Conservation (phyloP, 2,113 vertebrate species). For the Phylloscopus trochiloides region DNA sequence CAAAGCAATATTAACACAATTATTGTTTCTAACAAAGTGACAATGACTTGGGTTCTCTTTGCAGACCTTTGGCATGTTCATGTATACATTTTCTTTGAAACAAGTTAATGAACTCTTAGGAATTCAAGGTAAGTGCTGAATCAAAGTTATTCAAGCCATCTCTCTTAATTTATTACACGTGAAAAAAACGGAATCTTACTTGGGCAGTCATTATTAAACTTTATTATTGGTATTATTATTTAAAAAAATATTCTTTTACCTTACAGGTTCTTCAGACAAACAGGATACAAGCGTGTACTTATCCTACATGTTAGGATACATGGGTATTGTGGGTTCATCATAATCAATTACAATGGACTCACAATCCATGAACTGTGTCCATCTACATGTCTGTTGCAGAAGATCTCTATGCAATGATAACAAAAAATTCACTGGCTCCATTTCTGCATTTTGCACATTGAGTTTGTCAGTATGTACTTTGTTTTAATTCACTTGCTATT, state of each 20-base stretch:
- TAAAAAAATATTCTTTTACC: not conserved
- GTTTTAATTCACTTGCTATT: constrained; percentile 48
- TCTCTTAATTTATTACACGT: not conserved
- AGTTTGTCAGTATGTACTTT: not conserved
- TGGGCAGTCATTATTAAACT: not conserved
- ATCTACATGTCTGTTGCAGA: not conserved
- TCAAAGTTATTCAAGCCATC: not conserved
- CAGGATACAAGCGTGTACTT: not conserved
- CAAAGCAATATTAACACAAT: not conserved
- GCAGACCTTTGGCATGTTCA: not conserved
- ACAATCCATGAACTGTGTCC: not conserved
- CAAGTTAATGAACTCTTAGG: not conserved
- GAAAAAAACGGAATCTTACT: not conserved
- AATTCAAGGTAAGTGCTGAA: not conserved
- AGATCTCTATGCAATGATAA: not conserved
- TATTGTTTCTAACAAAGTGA: not conserved
- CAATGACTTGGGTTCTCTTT: not conserved
- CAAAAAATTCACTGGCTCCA: not conserved
- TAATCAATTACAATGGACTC: not conserved
- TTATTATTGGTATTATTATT: not conserved
- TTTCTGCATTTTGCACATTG: not conserved
- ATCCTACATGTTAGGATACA: not conserved
- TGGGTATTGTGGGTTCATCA: not conserved
- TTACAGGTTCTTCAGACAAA: not conserved
- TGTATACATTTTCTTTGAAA: not conserved